Base-by-base conservation (phyloP, 2,888 invertebrate species). In the Zele albiditarsus region DNA sequence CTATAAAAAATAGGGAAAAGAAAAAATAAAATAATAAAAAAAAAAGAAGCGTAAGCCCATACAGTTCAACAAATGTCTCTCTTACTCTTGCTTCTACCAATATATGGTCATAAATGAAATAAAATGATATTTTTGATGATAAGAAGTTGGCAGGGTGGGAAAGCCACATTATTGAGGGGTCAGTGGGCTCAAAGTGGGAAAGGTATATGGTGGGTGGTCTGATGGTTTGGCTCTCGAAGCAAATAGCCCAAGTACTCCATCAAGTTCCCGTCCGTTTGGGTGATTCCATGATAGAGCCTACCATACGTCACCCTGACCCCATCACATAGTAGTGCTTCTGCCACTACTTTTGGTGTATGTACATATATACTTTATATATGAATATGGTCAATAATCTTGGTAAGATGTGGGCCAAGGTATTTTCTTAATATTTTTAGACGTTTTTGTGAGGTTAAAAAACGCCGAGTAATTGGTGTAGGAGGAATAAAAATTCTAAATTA, bases 21-120 rank as follows among this genome's bases (percentile, higher is more conserved):
- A 63, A 67, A 73, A 42, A 58, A 58, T 58, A 58, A 25, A 58
- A 5, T 77, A 77, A 80, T 78, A 79, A 73, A 73, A 75, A 60
- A 65, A 58, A 71, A 74, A 31, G 62, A 71, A 60, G 49, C 65
- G 70, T 76, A 62, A 70, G 68, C 74, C 73, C n/a, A 42, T 58
- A 57, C 72, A 58, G 53, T 33, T 68, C 70, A 20, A 5, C n/a
- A 20, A 38, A 8, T 38, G 20, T 53, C 20, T 53, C 10, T 23
- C 8, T 23, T 53, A 4, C 46, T 46, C n/a, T 42, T 53, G 75
- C 77, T 76, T 76, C 78, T 75, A 74, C 71, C 58, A 62, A 76
- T 31, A 85, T 86, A 85, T 85, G 84, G 84, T 83, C 83, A 88
- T 89, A 89, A 89, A 89, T 88, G 89, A 89, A 88, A 89, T 88